Conservation (phyloP, 2,113 vertebrate species). For the Microtus montanus region DNA sequence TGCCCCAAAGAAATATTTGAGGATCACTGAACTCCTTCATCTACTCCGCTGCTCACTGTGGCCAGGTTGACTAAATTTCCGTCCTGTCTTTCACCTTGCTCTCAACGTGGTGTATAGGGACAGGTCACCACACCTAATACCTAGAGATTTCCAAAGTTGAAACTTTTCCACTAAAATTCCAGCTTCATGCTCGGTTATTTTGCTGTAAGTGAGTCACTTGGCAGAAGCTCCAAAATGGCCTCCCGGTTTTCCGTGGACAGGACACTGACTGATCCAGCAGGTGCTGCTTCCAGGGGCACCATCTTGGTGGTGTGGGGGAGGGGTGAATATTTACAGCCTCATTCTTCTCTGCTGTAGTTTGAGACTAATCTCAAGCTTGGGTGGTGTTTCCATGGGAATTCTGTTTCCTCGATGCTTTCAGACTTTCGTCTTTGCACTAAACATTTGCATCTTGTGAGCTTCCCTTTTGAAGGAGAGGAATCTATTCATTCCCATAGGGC, state of each 20-base stretch:
- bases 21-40: neutral
- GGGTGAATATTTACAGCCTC: neutral
- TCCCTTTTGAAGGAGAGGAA: conserved; percentile 33
- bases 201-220: conserved; percentile 3
- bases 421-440: conserved; percentile 56
- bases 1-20: neutral
- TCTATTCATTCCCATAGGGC: conserved; percentile 56
- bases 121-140: neutral
- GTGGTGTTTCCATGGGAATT: conserved; percentile 47
- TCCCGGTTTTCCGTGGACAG: neutral
- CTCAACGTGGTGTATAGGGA: fast-evolving
- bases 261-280: fast-evolving
- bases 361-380: neutral
- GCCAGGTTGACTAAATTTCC: neutral
- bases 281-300: fast-evolving
- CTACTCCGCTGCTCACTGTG: neutral
- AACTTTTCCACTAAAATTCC: neutral
- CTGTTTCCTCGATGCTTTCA: neutral
- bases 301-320: neutral
- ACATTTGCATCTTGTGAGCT: conserved; percentile 37
- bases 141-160: neutral
- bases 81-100: neutral
- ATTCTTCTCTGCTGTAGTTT: neutral
- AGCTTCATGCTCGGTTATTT: neutral
- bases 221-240: neutral